Evolutionary conservation across 2,888 invertebrate species (phyloP).

Genomic region (Acleris laterana): DNA sequence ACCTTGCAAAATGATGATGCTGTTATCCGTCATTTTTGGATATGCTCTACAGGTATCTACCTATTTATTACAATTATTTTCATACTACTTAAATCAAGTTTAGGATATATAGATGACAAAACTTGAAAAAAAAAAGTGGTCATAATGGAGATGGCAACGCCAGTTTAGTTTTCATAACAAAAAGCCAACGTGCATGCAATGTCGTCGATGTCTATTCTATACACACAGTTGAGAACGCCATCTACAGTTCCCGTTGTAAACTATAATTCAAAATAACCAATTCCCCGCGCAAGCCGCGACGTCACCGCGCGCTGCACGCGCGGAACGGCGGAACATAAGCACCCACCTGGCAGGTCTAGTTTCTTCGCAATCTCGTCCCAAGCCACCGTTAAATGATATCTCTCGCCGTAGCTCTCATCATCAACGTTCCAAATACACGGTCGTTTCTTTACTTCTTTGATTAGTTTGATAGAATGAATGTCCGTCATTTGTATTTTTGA

Average conservation of each 20-base stretch:
- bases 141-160: too few relatives aligned
- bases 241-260: constrained; percentile 40
- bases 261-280: background rate
- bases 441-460: constrained; percentile 52
- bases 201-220: background rate
- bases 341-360: constrained; percentile 54
- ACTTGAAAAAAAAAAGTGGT: too few relatives aligned
- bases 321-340: too few relatives aligned
- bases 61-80: too few relatives aligned
- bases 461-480: constrained; percentile 42
- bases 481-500: constrained; percentile 39
- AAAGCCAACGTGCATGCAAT: too few relatives aligned
- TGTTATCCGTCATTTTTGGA: too few relatives aligned
- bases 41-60: too few relatives aligned
- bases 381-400: constrained; percentile 46
- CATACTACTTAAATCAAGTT: too few relatives aligned
- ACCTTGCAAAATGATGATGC: too few relatives aligned
- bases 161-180: too few relatives aligned
- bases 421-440: constrained; percentile 57
- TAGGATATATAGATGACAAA: too few relatives aligned
- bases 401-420: constrained; percentile 52
- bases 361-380: constrained; percentile 54
- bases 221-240: constrained; percentile 41
- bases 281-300: constrained; percentile 23
- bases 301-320: constrained; percentile 25